A percentile compares a stretch with the other conserved stretches of the same genome.
These are phyloP conservation scores for Propithecus coquereli DNA, from an alignment of 2,113 vertebrate species.

Conservation along the genomic window DNA sequence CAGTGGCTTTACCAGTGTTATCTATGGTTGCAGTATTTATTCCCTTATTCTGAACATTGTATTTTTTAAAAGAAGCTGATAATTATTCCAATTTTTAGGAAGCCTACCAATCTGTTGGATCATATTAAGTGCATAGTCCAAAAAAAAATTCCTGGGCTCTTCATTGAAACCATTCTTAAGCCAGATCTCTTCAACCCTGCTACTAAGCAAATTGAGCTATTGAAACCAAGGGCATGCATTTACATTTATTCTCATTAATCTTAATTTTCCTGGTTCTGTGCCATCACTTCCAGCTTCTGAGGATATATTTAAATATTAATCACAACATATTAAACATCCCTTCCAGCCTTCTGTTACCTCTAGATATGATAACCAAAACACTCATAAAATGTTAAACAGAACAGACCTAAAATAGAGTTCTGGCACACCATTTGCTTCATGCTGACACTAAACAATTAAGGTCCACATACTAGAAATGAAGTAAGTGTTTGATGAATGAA, in stretches of 20 bases:
- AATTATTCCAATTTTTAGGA: background rate
- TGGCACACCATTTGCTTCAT: background rate
- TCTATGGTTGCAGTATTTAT: background rate
- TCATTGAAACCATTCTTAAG: background rate
- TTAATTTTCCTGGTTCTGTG: constrained; percentile 56
- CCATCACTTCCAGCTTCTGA: constrained; percentile 42
- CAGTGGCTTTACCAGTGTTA: background rate
- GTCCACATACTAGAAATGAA: background rate
- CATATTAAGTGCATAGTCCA: background rate
- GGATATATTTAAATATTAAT: constrained; percentile 43
- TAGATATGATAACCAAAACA: constrained; percentile 26
- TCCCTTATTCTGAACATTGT: background rate
- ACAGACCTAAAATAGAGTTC: background rate
- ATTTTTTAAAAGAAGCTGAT: background rate
- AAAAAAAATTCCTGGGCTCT: background rate
- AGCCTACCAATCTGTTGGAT: background rate
- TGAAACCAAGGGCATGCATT: constrained; percentile 27
- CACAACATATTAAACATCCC: background rate
- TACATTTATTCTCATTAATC: constrained; percentile 24
- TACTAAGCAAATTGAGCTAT: background rate
- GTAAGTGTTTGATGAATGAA: background rate
- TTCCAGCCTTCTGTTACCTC: constrained; percentile 38
- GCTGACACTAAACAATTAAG: background rate
- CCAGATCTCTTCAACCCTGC: background rate
- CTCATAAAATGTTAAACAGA: background rate